These are phyloP conservation scores for Boleophthalmus pectinirostris DNA, from an alignment of 2,113 vertebrate genomes.

Conservation along the genomic window DNA sequence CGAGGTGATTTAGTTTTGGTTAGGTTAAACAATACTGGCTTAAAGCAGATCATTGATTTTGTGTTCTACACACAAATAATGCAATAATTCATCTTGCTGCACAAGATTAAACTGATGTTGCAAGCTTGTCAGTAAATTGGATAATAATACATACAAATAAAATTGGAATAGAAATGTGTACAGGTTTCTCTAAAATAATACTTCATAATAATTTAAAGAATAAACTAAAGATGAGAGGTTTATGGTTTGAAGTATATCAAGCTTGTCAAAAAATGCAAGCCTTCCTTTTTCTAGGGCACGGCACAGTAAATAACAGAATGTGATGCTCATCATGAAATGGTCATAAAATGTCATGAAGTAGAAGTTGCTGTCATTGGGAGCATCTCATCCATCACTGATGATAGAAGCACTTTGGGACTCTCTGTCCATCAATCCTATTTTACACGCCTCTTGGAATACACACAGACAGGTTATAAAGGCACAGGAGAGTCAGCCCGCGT, in stretches of 20 bases:
- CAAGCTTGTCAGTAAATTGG: neutral
- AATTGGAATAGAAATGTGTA: neutral
- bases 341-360: constrained; percentile 38
- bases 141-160: neutral
- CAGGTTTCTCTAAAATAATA: too few species aligned
- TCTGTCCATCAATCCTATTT: constrained; percentile 34
- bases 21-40: too few species aligned
- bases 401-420: constrained; percentile 6
- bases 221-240: neutral
- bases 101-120: too few species aligned
- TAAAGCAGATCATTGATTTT: too few species aligned
- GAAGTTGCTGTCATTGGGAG: constrained; percentile 30
- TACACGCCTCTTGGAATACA: constrained; percentile 11
- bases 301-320: constrained; percentile 49
- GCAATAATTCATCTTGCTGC: too few species aligned
- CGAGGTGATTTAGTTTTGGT: too few species aligned
- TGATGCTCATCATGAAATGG: constrained; percentile 41
- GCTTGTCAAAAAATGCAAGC: neutral
- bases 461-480: neutral
- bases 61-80: too few species aligned
- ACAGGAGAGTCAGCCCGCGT: constrained; percentile 4
- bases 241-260: constrained; percentile 10
- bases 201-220: too few species aligned
- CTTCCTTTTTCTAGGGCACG: constrained; percentile 11
- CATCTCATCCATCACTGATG: constrained; percentile 46